These are phyloP conservation scores for Drosophila kambysellisi DNA, from an alignment of 2,888 invertebrate genomes.

Conservation along the genomic window DNA sequence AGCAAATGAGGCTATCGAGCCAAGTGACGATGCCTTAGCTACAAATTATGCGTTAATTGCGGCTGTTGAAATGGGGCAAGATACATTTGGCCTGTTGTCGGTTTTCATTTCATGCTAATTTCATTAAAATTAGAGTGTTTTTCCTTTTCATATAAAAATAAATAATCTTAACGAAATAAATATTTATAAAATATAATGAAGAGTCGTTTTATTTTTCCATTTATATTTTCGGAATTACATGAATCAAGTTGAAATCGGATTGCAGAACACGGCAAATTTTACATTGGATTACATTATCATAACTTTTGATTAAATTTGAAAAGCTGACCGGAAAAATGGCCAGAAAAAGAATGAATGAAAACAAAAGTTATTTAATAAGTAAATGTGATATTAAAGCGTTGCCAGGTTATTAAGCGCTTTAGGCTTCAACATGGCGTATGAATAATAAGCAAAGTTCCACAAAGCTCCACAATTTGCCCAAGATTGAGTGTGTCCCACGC, in stretches of 20 bases:
- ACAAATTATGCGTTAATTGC: slow-evolving; percentile 70
- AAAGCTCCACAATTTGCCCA: slow-evolving; percentile 10
- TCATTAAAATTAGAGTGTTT: not conserved
- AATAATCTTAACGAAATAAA: not conserved
- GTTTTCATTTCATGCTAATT: slow-evolving; percentile 7
- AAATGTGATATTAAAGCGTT: slow-evolving; percentile 37
- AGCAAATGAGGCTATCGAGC: slow-evolving; percentile 48
- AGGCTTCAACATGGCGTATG: slow-evolving; percentile 45
- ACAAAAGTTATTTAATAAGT: slow-evolving; percentile 18
- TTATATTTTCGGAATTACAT: not conserved
- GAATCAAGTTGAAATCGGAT: slow-evolving; percentile 11
- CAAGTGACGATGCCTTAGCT: slow-evolving; percentile 49
- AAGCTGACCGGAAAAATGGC: slow-evolving; percentile 24
- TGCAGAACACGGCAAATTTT: not conserved
- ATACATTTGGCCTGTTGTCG: slow-evolving; percentile 1
- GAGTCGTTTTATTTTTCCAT: not conserved
- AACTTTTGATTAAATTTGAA: slow-evolving; percentile 28
- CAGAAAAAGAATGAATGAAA: slow-evolving; percentile 3
- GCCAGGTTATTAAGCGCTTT: slow-evolving; percentile 58
- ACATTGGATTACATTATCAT: slow-evolving; percentile 27
- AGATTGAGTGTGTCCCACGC: not conserved
- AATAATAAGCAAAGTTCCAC: slow-evolving; percentile 41
- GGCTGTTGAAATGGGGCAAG: slow-evolving; percentile 9
- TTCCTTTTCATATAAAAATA: not conserved
- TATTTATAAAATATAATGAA: not conserved